Evolutionary conservation across 2,113 vertebrate species (phyloP).

Genomic region (Melozone crissalis): DNA sequence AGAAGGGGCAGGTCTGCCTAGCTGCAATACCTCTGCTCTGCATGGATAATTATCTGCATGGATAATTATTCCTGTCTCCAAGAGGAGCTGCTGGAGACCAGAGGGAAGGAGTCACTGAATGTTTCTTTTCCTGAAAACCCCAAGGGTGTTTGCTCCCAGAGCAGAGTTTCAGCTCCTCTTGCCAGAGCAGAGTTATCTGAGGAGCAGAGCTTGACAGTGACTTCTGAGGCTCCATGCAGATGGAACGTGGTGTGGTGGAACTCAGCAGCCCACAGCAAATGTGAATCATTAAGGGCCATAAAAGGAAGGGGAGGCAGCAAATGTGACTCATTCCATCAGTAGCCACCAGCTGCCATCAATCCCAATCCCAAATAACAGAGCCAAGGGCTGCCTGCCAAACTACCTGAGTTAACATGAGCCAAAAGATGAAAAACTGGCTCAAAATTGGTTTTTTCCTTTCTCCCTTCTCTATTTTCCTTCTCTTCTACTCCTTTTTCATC

Average conservation of each 20-base stretch:
- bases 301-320: conserved; percentile 44
- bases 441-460: background rate
- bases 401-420: conserved; percentile 11
- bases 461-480: background rate
- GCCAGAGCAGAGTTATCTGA: background rate
- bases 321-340: conserved; percentile 54
- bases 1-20: background rate
- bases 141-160: background rate
- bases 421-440: background rate
- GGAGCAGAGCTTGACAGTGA: background rate
- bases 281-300: conserved; percentile 52
- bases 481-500: background rate
- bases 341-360: conserved; percentile 55
- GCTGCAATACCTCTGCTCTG: background rate
- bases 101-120: background rate
- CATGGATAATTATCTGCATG: no score
- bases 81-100: background rate
- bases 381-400: conserved; percentile 36
- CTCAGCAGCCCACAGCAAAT: conserved; percentile 46
- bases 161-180: background rate
- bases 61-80: background rate
- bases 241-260: conserved; percentile 35
- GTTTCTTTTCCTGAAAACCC: background rate
- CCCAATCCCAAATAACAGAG: conserved; percentile 22
- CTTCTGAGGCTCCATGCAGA: conserved; percentile 49